phyloP scores from a whole-genome alignment of 2,888 invertebrate genomes.

The Caenorhabditis sp. region DNA sequence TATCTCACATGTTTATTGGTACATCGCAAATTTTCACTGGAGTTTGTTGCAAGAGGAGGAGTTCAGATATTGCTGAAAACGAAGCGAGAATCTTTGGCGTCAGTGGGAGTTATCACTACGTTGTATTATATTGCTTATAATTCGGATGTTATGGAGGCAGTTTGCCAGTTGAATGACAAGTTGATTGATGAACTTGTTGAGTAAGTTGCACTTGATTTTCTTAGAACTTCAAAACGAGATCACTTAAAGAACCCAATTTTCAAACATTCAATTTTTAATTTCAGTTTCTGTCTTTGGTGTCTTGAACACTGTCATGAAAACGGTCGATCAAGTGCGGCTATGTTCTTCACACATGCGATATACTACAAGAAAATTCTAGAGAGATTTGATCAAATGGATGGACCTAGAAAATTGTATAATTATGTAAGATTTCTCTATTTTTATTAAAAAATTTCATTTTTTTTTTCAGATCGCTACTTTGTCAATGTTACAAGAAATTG shows the following conservation, averaged over 20 bases:
- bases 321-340: conserved; percentile 94
- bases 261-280: no score
- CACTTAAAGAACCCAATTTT: no score
- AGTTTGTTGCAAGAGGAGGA: conserved; percentile 89
- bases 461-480: conserved; percentile 81
- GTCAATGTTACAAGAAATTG: conserved; percentile 82
- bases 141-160: conserved; percentile 93
- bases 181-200: conserved; percentile 66
- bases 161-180: conserved; percentile 80
- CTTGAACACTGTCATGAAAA: conserved; percentile 95
- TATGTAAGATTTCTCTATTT: conserved; percentile 76
- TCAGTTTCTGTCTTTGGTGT: conserved; percentile 89
- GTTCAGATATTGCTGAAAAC: conserved; percentile 86
- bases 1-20: conserved; percentile 92
- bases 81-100: conserved; percentile 71
- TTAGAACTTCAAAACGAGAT: no score
- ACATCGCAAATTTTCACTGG: conserved; percentile 96
- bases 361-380: conserved; percentile 87
- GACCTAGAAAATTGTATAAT: conserved; percentile 90
- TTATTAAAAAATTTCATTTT: neutral
- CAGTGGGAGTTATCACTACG: conserved; percentile 91
- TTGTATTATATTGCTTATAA: conserved; percentile 93
- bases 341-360: conserved; percentile 88
- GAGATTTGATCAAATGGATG: conserved; percentile 93
- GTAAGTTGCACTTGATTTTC: conserved; percentile 42